Evolutionary conservation across 2,888 invertebrate species (phyloP).

Genomic region (Panzeria rudis): DNA sequence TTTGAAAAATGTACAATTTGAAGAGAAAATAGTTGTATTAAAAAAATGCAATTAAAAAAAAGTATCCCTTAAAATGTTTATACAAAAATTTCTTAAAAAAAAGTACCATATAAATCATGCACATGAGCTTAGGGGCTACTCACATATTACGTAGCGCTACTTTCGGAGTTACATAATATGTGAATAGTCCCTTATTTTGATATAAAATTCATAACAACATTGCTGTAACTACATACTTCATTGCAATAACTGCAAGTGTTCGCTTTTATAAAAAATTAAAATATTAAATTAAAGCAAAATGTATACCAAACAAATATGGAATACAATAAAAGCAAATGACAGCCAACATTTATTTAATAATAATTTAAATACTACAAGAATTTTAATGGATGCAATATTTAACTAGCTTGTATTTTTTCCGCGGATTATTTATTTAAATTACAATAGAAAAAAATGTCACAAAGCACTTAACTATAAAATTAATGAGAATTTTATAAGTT

Average conservation of each 20-base stretch:
- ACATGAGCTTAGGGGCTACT: too few relatives aligned
- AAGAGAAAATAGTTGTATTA: too few relatives aligned
- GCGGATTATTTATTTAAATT: slow-evolving; percentile 40
- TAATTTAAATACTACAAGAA: slow-evolving; percentile 59
- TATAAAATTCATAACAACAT: not conserved
- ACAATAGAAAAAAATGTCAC: slow-evolving; percentile 21
- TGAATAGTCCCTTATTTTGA: too few relatives aligned
- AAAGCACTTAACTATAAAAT: slow-evolving; percentile 28
- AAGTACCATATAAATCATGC: too few relatives aligned
- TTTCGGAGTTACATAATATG: not conserved
- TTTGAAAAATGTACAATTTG: too few relatives aligned
- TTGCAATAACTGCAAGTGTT: slow-evolving; percentile 50
- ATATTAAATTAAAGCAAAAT: slow-evolving; percentile 16
- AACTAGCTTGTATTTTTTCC: slow-evolving; percentile 42
- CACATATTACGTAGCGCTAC: too few relatives aligned
- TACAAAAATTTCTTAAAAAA: not conserved
- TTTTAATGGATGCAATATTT: slow-evolving; percentile 62
- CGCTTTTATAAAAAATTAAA: slow-evolving; percentile 16
- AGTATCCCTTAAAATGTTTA: too few relatives aligned
- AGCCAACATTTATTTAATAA: slow-evolving; percentile 53
- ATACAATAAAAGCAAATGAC: slow-evolving; percentile 1
- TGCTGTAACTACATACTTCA: slow-evolving; percentile 1
- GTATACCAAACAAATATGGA: slow-evolving; percentile 9
- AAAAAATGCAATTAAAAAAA: too few relatives aligned
- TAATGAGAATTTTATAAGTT: slow-evolving; percentile 36